Evolutionary conservation across 2,888 invertebrate genomes (phyloP), one percentile per base, ranked within the genome.

Genomic region (Dione vanillae): DNA sequence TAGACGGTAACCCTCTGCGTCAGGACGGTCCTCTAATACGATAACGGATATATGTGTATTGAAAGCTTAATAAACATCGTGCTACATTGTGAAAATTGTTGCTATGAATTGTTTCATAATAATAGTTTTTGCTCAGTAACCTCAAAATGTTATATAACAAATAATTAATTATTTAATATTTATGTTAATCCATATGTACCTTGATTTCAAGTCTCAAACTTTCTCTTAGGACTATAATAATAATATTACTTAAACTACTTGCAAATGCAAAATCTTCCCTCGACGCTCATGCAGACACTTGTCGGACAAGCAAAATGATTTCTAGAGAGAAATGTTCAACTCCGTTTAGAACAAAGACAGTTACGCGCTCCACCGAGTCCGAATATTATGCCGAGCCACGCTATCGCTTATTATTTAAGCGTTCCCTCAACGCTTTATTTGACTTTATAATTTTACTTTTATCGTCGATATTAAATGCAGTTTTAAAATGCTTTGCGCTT

Each of bases 271-370:
- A 72, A n/a, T n/a, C n/a, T n/a, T n/a, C n/a, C n/a, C n/a, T n/a
- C n/a, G n/a, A n/a, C n/a, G n/a, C n/a, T n/a, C 66, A 54, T 61
- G 58, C 49, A 68, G 69, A 65, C 67, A 70, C 64, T 68, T 66
- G 70, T 70, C 67, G 62, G 62, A 72, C 72, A 71, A 72, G 70
- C 67, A 69, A 72, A 68, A 75, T 74, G 74, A 72, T 71, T 74
- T 71, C 69, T 74, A 70, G 65, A 75, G 75, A 71, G 75, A 72
- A 65, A 70, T 73, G 70, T 68, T 74, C 66, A 79, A 77, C 78
- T 80, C 74, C 59, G 71, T 54, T n/a, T 65, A 35, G 69, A 69
- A 77, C 76, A 78, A 76, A 76, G 77, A 74, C 74, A 75, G 74
- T 78, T 75, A 76, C 70, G 59, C 72, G 76, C 74, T 74, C 67